Base-by-base conservation (phyloP, 2,888 invertebrate genomes). In the Drosophila kanekoi region DNA sequence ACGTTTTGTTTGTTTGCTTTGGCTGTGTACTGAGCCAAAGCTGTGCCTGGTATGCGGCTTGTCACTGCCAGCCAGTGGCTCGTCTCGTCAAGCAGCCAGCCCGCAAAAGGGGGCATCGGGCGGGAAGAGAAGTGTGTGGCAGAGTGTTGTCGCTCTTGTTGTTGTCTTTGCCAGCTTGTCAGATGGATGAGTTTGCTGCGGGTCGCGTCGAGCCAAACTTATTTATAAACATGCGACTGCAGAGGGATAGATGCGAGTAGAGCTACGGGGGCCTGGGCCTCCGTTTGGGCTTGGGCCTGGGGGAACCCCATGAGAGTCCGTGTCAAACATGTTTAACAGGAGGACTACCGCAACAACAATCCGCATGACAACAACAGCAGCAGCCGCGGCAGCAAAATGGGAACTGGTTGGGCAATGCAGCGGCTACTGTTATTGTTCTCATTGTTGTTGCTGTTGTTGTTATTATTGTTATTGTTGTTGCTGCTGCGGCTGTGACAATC, bases 341-440 rank as follows among this genome's bases (percentile, higher is more conserved):
- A 77, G 87, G 77, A 81, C 86, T 87, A 85, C 85, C 85, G 66
- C 87, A 82, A 82, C 72, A 82, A 77, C 75, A 71, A 72, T 67
- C 65, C 59, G 51, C 58, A 45, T 70, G 71, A 70, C 70, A 74
- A 62, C 84, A 83, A 59, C 78, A 67, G 56, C 77, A 73, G 33
- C 63, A 56, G 60, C 62, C 57, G 41, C 76, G 68, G 43, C 74
- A 52, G 47, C 58, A 60, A 14, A 72, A 61, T 48, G 58, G 53
- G 62, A 77, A 61, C 82, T 65, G 65, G 75, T 76, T 79, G 63
- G 66, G 67, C 53, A 40, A 18, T 63, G 60, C 63, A 45, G 51
- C 58, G 11, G 28, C 37, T 40, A 37, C 35, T 54, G 38, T 57
- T 43, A 20, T 59, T 58, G 52, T 61, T 65, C 11, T 35, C 54